Percentiles rank a stretch among this genome's conserved stretches.
Evolutionary conservation across 1,140 invertebrate genomes (phyloP).

Genomic region (Bombyx mandarina): DNA sequence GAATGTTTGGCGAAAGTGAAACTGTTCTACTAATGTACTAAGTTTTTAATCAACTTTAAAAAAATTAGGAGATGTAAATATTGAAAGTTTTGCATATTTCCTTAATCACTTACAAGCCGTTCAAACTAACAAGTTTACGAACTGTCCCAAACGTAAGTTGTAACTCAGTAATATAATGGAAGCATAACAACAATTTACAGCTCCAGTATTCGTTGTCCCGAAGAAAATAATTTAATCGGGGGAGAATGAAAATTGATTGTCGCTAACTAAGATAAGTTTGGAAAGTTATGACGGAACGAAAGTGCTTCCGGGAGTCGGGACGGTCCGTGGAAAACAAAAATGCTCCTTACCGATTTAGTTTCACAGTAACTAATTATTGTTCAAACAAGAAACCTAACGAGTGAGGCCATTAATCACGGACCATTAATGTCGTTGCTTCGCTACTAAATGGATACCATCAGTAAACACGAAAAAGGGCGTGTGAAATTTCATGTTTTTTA

Average conservation of each 20-base stretch:
- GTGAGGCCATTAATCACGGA: conserved; percentile 27
- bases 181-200: too few relatives aligned
- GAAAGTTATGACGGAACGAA: conserved; percentile 58
- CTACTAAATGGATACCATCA: conserved; percentile 17
- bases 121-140: too few relatives aligned
- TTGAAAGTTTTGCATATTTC: too few relatives aligned
- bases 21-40: too few relatives aligned
- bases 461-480: conserved; percentile 14
- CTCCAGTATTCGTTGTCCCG: conserved; percentile 17
- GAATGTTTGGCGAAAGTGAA: too few relatives aligned
- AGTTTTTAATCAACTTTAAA: too few relatives aligned
- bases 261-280: conserved; percentile 62
- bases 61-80: too few relatives aligned
- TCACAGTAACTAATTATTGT: conserved; percentile 44
- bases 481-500: conserved; percentile 3
- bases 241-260: conserved; percentile 66
- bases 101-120: too few relatives aligned
- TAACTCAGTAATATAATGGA: too few relatives aligned
- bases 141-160: too few relatives aligned
- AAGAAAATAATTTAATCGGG: conserved; percentile 48
- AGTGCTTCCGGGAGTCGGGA: conserved; percentile 36
- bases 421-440: conserved; percentile 22
- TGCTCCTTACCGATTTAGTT: conserved; percentile 44
- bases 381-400: conserved; percentile 36
- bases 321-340: conserved; percentile 33